phyloP scores from a whole-genome alignment of 92 coral and sea anemone genomes.

The Epizoanthus illoricatus region DNA sequence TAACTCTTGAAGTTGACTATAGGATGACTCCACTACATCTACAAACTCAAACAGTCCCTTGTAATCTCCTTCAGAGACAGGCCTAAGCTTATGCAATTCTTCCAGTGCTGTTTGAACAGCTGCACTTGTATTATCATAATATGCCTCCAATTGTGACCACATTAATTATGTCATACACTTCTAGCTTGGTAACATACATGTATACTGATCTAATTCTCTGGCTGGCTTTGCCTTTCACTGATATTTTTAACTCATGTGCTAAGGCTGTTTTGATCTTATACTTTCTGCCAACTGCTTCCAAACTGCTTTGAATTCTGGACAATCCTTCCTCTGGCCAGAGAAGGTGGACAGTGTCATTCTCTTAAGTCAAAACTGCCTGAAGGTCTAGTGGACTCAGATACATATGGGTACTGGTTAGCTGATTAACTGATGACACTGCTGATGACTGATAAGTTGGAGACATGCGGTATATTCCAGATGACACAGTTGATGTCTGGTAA shows the following conservation, averaged over 20 bases:
- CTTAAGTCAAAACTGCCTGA: conserved; percentile 18
- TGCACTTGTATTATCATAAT: conserved; percentile 47
- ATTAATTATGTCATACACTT: no score
- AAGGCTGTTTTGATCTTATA: conserved; percentile 33
- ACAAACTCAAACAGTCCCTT: conserved; percentile 50
- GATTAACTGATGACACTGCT: background rate
- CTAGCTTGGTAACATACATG: conserved; percentile 16
- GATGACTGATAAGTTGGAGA: background rate
- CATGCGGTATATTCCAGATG: background rate
- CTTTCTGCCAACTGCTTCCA: no score
- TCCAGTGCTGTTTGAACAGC: conserved; percentile 64
- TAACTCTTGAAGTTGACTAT: conserved; percentile 46
- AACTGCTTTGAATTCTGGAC: conserved; percentile 60
- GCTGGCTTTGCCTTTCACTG: no score
- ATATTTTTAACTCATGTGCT: conserved; percentile 55
- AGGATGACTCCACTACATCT: conserved; percentile 64
- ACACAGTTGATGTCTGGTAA: no score
- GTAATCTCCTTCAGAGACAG: conserved; percentile 51
- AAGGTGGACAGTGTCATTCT: conserved; percentile 57
- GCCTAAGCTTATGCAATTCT: conserved; percentile 51
- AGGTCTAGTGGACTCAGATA: background rate
- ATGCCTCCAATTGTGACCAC: no score
- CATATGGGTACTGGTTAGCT: background rate
- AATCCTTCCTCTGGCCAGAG: conserved; percentile 58
- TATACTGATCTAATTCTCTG: conserved; percentile 60